Evolutionary conservation across 2,113 vertebrate genomes (phyloP), one percentile per base, ranked within the genome.

Genomic region (Calidris pugnax): DNA sequence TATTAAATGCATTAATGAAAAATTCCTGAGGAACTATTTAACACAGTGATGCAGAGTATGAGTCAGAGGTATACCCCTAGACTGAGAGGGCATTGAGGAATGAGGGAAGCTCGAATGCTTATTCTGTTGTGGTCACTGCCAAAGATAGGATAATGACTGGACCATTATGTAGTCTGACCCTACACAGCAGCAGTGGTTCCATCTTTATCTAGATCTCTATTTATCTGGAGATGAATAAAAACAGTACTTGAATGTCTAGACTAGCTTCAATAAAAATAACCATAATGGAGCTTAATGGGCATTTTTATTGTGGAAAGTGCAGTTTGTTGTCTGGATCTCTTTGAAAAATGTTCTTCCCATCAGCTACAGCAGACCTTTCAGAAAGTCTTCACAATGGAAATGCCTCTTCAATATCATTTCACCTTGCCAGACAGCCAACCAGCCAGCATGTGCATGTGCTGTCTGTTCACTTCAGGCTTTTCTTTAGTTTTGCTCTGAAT

Each of bases 161-260:
- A 71, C 45, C 2, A 10, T 96, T 95, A 87, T 11, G 30, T 47
- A 88, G 62, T 68, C 57, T 89, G 93, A 89, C 91, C 84, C 81
- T 64, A 72, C 32, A 21, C 41, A 68, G 84, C 2, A 0, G 74
- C 64, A 68, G 41, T 71, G 91, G 59, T 85, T 95, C 85, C 51
- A 27, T 90, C 90, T 94, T 96, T 93, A 93, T 93, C 95, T 95
- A 94, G 95, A 97, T 91, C 74, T 96, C 95, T 86, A 37, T 96
- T 94, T 96, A 95, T 95, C 91, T 95, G 50, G 91, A 94, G 80
- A 79, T 82, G 89, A 96, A 92, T 93, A 89, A 89, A 93, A 93
- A 41, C 81, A 76, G 67, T 87, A 79, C 91, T 95, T 87, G 85
- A 94, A 91, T 82, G 96, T 94, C 92, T 95, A 97, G 95, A 95